Conservation (phyloP, 2,888 invertebrate genomes). For the Lymantria monacha region DNA sequence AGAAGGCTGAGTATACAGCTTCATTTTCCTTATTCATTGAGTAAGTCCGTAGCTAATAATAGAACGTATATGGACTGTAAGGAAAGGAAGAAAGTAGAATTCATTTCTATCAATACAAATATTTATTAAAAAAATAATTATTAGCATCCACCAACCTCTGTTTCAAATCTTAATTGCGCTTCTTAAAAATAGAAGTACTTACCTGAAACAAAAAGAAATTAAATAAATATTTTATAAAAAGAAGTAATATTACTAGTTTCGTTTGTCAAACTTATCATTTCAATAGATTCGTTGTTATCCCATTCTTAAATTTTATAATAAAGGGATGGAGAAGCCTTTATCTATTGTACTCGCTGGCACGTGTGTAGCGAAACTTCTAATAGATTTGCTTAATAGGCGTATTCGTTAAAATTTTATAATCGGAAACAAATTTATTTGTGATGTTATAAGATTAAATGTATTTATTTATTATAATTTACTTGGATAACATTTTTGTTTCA, state of each 20-base stretch:
- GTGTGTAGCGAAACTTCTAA: conserved; percentile 59
- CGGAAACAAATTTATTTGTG: conserved; percentile 27
- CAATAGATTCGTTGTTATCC: conserved; percentile 38
- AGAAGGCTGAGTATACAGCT: too few species aligned
- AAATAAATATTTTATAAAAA: conserved; percentile 29
- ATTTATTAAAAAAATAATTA: too few species aligned
- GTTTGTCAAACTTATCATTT: conserved; percentile 40
- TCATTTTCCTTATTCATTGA: too few species aligned
- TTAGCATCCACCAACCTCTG: not conserved
- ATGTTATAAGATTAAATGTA: not conserved
- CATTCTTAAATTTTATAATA: conserved; percentile 40
- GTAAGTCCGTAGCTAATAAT: too few species aligned
- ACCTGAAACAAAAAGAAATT: conserved; percentile 67
- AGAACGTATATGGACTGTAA: too few species aligned
- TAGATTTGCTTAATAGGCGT: conserved; percentile 52
- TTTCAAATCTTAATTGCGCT: not conserved
- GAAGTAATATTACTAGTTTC: conserved; percentile 25
- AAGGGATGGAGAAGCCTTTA: conserved; percentile 32
- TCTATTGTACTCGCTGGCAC: conserved; percentile 61
- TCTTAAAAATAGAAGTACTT: conserved; percentile 42
- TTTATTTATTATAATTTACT: too few species aligned
- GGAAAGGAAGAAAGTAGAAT: too few species aligned
- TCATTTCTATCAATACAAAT: too few species aligned
- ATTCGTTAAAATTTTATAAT: conserved; percentile 30
- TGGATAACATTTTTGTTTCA: too few species aligned